phyloP scores from a whole-genome alignment of 2,888 invertebrate genomes.

The Acanthacorydalis orientalis region DNA sequence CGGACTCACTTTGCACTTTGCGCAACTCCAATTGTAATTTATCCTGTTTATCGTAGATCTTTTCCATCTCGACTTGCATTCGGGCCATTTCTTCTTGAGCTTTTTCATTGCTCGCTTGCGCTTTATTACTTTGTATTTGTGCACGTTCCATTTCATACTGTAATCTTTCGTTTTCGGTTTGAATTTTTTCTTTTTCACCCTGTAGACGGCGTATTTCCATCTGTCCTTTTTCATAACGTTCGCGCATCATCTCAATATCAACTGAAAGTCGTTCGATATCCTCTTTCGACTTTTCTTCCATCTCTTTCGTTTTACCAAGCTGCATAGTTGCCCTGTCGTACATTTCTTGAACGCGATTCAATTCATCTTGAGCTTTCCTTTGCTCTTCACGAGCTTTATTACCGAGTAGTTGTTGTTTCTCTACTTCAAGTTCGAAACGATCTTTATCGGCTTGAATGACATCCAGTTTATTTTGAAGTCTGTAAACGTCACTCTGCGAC shows the following conservation, averaged over 20 bases:
- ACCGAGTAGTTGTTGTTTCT: slow-evolving; percentile 63
- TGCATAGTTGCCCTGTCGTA: slow-evolving; percentile 77
- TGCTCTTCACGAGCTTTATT: slow-evolving; percentile 73
- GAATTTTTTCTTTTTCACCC: slow-evolving; percentile 71
- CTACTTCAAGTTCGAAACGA: slow-evolving; percentile 66
- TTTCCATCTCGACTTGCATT: slow-evolving; percentile 74
- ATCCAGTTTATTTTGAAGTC: slow-evolving; percentile 77
- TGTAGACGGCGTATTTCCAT: slow-evolving; percentile 67
- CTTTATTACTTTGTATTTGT: slow-evolving; percentile 72
- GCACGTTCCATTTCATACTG: slow-evolving; percentile 76
- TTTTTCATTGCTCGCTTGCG: slow-evolving; percentile 71
- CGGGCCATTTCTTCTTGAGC: slow-evolving; percentile 79
- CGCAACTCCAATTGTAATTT: slow-evolving; percentile 67
- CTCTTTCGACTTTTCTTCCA: slow-evolving; percentile 80
- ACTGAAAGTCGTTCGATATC: slow-evolving; percentile 59
- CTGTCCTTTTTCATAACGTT: slow-evolving; percentile 76
- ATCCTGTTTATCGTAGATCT: slow-evolving; percentile 81
- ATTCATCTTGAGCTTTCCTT: slow-evolving; percentile 73
- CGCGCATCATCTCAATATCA: slow-evolving; percentile 74
- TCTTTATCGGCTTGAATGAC: slow-evolving; percentile 78
- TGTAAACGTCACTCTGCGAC: slow-evolving; percentile 76
- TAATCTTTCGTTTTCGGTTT: slow-evolving; percentile 67
- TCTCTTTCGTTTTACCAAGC: slow-evolving; percentile 69
- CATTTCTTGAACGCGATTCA: slow-evolving; percentile 71
- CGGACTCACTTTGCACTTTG: slow-evolving; percentile 62